Percentiles rank a stretch among this genome's conserved stretches.
Conservation (phyloP, 2,797 vertebrate species). For the Sandelia bainsii region DNA sequence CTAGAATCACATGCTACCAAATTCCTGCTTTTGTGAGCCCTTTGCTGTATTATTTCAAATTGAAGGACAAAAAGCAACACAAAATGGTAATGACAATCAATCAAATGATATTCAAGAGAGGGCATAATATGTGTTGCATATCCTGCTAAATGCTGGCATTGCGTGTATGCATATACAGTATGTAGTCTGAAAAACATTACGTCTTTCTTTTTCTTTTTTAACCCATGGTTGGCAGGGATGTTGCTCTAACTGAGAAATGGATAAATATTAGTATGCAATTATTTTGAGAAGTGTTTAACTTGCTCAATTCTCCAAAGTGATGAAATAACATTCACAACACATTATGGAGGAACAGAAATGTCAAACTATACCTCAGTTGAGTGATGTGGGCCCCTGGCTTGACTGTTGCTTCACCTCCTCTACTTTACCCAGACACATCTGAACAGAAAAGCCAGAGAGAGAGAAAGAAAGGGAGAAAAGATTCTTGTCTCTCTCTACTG, state of each 20-base stretch:
- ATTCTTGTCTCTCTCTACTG: constrained; percentile 23
- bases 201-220: neutral
- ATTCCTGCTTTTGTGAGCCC: constrained; percentile 29
- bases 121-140: too few relatives aligned
- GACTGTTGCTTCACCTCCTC: constrained; percentile 35
- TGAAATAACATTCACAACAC: neutral
- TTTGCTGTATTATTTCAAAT: constrained; percentile 27
- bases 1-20: constrained; percentile 48
- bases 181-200: neutral
- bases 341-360: neutral
- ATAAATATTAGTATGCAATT: neutral
- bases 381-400: constrained; percentile 15
- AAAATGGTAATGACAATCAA: neutral
- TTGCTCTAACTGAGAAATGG: neutral
- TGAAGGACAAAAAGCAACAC: constrained; percentile 21
- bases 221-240: neutral
- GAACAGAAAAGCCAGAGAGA: constrained; percentile 23
- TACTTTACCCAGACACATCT: constrained; percentile 46
- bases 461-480: constrained; percentile 3
- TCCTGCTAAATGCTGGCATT: neutral
- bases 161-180: too few relatives aligned
- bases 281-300: neutral
- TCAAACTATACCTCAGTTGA: constrained; percentile 7
- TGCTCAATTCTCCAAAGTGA: neutral
- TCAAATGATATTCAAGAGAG: neutral